Conservation (phyloP, 2,797 vertebrate genomes). For the Triplophysa bombifrons region DNA sequence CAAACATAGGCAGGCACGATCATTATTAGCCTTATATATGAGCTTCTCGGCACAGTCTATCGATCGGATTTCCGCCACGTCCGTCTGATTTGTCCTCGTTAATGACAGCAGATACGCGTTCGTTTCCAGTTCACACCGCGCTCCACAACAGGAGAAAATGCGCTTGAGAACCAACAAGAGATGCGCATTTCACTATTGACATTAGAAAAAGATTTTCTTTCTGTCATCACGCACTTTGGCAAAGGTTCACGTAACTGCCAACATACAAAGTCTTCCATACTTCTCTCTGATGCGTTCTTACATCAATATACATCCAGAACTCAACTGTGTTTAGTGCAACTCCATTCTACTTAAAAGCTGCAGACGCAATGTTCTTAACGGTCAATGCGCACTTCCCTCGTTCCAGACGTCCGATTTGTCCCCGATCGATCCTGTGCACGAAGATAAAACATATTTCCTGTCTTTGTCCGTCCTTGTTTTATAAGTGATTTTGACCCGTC, state of each 20-base stretch:
- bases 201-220: not conserved
- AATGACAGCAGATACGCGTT: slow-evolving; percentile 75
- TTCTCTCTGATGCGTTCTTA: not conserved
- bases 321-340: not conserved
- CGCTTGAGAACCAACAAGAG: not conserved
- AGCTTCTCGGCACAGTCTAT: slow-evolving; percentile 80
- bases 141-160: slow-evolving; percentile 43
- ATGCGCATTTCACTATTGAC: not conserved
- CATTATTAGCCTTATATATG: slow-evolving; percentile 78
- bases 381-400: slow-evolving; percentile 14
- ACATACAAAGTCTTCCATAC: not conserved
- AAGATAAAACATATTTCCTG: not conserved
- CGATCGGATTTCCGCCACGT: slow-evolving; percentile 74
- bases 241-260: slow-evolving; percentile 26
- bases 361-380: not conserved
- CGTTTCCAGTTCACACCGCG: slow-evolving; percentile 56
- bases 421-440: not conserved
- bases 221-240: not conserved
- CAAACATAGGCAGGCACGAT: slow-evolving; percentile 68
- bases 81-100: slow-evolving; percentile 79
- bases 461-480: not conserved
- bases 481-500: slow-evolving; percentile 19
- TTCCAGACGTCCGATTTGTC: slow-evolving; percentile 20
- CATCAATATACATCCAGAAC: not conserved
- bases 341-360: not conserved